These are phyloP conservation scores for Tridacna gigas DNA, from an alignment of 2,888 invertebrate genomes.

Conservation along the genomic window DNA sequence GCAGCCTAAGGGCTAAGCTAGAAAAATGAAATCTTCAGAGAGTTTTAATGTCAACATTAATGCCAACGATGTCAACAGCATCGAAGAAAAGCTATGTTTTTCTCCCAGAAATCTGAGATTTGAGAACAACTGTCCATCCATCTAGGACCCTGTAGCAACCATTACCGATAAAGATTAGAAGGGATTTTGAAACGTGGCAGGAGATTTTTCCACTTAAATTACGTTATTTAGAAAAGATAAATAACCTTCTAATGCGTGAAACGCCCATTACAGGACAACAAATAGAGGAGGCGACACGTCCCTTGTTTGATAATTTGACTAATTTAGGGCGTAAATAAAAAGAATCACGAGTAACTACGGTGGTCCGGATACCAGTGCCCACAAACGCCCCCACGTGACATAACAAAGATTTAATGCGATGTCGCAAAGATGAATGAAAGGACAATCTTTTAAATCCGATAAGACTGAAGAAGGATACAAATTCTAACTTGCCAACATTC, in stretches of 20 bases:
- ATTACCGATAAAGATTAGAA: neutral
- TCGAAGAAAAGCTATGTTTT: too few relatives aligned
- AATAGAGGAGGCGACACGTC: slow-evolving; percentile 13
- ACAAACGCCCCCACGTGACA: slow-evolving; percentile 1
- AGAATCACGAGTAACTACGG: neutral
- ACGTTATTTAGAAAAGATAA: slow-evolving; percentile 20
- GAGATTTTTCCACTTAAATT: neutral
- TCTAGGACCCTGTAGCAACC: neutral
- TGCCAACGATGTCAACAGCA: too few relatives aligned
- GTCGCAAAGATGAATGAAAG: neutral
- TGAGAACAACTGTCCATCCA: too few relatives aligned
- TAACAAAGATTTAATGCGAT: neutral
- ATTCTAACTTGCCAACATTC: too few relatives aligned
- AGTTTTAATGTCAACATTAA: too few relatives aligned
- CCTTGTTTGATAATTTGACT: slow-evolving; percentile 7
- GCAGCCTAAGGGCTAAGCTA: too few relatives aligned
- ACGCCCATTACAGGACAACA: slow-evolving; percentile 18
- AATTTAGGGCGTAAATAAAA: slow-evolving; percentile 10
- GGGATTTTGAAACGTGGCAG: slow-evolving; percentile 1
- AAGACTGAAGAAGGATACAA: too few relatives aligned
- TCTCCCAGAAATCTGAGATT: too few relatives aligned
- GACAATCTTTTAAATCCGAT: too few relatives aligned
- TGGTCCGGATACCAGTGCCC: neutral
- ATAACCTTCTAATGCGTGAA: slow-evolving; percentile 14
- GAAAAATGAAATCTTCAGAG: too few relatives aligned